Conservation (phyloP, 37 sponge, comb jelly and placozoan species). For the Chondrilla cf. caribensis region DNA sequence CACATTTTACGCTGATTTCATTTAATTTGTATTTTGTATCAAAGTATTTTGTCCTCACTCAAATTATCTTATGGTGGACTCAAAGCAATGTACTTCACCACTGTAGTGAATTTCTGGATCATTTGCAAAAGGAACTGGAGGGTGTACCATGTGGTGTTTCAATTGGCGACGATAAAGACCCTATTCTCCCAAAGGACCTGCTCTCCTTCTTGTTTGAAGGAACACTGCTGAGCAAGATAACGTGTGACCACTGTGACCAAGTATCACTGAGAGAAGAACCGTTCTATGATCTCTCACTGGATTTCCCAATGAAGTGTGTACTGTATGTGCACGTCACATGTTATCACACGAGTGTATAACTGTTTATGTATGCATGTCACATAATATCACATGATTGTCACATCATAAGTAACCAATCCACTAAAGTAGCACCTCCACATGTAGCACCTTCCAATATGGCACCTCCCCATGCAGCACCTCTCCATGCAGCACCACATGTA, state of each 20-base stretch:
- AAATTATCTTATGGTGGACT: background rate
- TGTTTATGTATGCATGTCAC: too few relatives aligned
- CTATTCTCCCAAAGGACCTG: slow-evolving; percentile 27
- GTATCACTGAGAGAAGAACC: slow-evolving; percentile 36
- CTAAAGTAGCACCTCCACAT: too few relatives aligned
- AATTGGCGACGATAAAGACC: background rate
- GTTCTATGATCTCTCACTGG: slow-evolving; percentile 73
- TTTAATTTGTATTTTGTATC: too few relatives aligned
- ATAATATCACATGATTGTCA: too few relatives aligned
- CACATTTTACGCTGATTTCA: too few relatives aligned
- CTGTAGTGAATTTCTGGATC: slow-evolving; percentile 56
- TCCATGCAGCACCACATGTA: too few relatives aligned
- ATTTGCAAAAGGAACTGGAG: slow-evolving; percentile 55
- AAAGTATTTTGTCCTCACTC: too few relatives aligned
- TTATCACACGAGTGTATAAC: too few relatives aligned
- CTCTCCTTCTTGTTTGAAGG: slow-evolving; percentile 67
- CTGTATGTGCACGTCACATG: background rate
- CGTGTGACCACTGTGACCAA: slow-evolving; percentile 51
- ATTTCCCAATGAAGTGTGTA: slow-evolving; percentile 51
- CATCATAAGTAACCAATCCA: too few relatives aligned
- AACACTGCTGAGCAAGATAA: slow-evolving; percentile 50
- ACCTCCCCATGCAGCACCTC: too few relatives aligned
- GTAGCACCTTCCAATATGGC: too few relatives aligned
- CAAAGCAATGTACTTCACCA: background rate
- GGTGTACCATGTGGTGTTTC: background rate